Conservation (phyloP, 2,797 vertebrate genomes). For the Ceryle rudis region DNA sequence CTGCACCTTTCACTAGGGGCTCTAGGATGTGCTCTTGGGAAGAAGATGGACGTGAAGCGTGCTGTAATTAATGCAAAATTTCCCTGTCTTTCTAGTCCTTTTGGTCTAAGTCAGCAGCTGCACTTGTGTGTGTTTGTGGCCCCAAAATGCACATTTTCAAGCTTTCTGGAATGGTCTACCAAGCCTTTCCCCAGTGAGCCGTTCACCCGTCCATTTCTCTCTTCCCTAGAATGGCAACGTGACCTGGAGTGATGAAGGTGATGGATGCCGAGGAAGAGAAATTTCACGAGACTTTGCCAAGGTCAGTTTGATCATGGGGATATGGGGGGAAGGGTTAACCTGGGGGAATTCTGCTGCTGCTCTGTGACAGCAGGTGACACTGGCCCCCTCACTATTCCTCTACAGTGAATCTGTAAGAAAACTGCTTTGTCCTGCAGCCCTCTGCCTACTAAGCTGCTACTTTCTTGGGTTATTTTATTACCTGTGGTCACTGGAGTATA, state of each 20-base stretch:
- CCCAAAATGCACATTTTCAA: fast-evolving
- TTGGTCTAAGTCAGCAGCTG: neutral
- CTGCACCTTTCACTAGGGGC: neutral
- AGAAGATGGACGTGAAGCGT: fast-evolving
- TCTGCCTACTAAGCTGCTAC: neutral
- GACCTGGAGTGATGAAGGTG: conserved; percentile 89
- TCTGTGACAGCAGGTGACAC: neutral
- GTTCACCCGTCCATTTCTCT: neutral
- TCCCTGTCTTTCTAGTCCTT: fast-evolving
- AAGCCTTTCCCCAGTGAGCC: neutral
- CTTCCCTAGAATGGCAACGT: conserved; percentile 83
- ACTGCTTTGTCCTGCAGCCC: neutral
- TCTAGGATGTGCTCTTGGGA: neutral
- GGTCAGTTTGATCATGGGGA: conserved; percentile 74
- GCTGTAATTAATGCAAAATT: too few species aligned
- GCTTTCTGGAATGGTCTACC: neutral
- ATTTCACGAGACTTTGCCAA: conserved; percentile 97
- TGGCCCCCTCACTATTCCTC: neutral
- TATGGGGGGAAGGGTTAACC: neutral
- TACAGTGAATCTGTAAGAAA: neutral
- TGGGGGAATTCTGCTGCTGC: neutral
- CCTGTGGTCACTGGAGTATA: neutral
- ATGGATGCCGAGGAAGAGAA: conserved; percentile 88
- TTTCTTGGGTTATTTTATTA: neutral
- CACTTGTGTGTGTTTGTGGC: fast-evolving